A percentile compares a stretch with the other conserved stretches of the same genome.
These are phyloP conservation scores for Pseudomyrmex concolor DNA, from an alignment of 1,140 invertebrate species.

Conservation along the genomic window DNA sequence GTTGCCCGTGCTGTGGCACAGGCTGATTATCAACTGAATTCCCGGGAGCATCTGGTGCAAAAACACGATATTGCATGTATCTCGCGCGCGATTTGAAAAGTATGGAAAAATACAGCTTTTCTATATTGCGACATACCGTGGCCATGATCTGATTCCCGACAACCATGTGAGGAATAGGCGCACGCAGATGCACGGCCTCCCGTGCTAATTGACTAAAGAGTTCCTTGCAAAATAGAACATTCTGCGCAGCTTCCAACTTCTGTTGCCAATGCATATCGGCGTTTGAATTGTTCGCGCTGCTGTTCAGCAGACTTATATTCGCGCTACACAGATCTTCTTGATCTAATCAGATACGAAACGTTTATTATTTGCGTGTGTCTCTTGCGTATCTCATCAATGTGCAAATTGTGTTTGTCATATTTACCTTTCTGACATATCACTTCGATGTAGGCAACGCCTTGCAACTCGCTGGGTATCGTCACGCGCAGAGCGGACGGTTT, in stretches of 20 bases:
- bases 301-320: constrained; percentile 90
- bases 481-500: constrained; percentile 95
- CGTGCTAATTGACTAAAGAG: constrained; percentile 97
- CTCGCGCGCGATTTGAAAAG: constrained; percentile 10
- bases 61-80: neutral
- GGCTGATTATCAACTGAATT: constrained; percentile 93
- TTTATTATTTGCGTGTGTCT: neutral
- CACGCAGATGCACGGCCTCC: constrained; percentile 96
- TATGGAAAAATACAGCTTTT: constrained; percentile 10
- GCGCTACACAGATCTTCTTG: constrained; percentile 93
- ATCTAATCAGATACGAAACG: constrained; percentile 84
- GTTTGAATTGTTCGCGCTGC: constrained; percentile 88
- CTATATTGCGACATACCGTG: constrained; percentile 87
- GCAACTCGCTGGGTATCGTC: constrained; percentile 95
- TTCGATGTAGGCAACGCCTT: constrained; percentile 98
- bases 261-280: constrained; percentile 96
- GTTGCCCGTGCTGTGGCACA: constrained; percentile 91
- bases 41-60: constrained; percentile 93
- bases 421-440: constrained; percentile 96
- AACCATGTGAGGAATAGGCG: constrained; percentile 97
- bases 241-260: constrained; percentile 97
- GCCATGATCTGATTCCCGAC: constrained; percentile 98
- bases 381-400: neutral
- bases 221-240: constrained; percentile 99
- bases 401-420: neutral